Percentiles rank a stretch among this genome's conserved stretches.
Conservation (phyloP, 2,888 invertebrate genomes). For the Carabus problematicus region DNA sequence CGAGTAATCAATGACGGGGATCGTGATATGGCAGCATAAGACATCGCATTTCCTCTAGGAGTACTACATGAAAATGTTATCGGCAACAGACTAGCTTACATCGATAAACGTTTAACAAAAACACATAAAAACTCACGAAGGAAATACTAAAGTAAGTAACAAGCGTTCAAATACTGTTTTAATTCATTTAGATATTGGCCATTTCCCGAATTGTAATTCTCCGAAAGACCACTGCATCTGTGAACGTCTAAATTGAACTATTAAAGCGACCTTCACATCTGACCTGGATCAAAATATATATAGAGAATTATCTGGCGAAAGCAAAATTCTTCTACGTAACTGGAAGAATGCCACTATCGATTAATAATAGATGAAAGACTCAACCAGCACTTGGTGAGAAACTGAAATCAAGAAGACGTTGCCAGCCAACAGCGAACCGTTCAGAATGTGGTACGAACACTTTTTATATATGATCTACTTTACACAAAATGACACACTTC, state of each 20-base stretch:
- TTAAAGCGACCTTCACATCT: constrained; percentile 15
- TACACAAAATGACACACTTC: constrained; percentile 21
- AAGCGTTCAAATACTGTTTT: background rate
- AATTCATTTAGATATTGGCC: background rate
- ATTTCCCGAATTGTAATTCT: background rate
- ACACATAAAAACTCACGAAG: background rate
- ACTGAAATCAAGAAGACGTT: no score
- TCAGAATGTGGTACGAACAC: constrained; percentile 20
- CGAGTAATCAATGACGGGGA: constrained; percentile 33
- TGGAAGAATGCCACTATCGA: constrained; percentile 40
- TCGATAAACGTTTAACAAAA: background rate
- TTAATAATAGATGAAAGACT: constrained; percentile 40
- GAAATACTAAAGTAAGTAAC: background rate
- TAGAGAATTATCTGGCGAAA: constrained; percentile 38
- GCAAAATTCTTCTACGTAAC: constrained; percentile 39
- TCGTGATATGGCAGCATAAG: constrained; percentile 28
- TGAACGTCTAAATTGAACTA: no score
- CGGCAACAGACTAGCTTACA: no score
- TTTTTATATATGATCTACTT: constrained; percentile 25
- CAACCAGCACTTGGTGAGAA: no score
- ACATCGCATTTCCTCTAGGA: background rate
- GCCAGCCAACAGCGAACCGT: background rate
- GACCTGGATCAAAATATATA: constrained; percentile 37
- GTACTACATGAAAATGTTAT: background rate
- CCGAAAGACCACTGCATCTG: no score